phyloP scores from a whole-genome alignment of 2,888 invertebrate species.

The Synergus itoensis region DNA sequence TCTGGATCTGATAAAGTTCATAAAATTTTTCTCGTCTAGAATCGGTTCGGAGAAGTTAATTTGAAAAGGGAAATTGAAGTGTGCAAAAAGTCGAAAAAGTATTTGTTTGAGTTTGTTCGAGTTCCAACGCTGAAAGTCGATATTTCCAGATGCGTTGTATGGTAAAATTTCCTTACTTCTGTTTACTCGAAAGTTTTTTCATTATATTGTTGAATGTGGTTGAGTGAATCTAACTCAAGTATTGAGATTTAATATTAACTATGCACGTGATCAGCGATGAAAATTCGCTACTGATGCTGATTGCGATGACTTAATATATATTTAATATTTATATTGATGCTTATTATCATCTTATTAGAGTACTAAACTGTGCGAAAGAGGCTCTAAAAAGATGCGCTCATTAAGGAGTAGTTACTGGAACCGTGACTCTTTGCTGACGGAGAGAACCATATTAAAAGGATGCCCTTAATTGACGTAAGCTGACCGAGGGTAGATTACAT shows the following conservation, averaged over 20 bases:
- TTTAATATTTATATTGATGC: not conserved
- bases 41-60: constrained; percentile 11
- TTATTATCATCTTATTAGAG: constrained; percentile 7
- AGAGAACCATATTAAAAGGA: constrained; percentile 38
- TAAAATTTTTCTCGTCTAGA: constrained; percentile 2
- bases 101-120: constrained; percentile 20
- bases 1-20: constrained; percentile 8
- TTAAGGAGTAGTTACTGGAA: constrained; percentile 41
- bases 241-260: not conserved
- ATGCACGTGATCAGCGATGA: not conserved
- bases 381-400: constrained; percentile 39
- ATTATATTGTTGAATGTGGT: constrained; percentile 28
- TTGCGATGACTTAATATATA: not conserved
- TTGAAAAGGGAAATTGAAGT: constrained; percentile 24
- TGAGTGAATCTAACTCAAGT: not conserved
- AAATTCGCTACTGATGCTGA: not conserved
- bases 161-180: constrained; percentile 28
- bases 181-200: constrained; percentile 40
- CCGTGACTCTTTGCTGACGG: constrained; percentile 41
- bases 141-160: constrained; percentile 15
- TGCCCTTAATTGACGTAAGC: constrained; percentile 41
- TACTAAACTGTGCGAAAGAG: constrained; percentile 33
- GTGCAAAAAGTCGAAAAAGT: constrained; percentile 30
- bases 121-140: constrained; percentile 23
- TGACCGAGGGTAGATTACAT: constrained; percentile 40